phyloP scores from a whole-genome alignment of 1,140 invertebrate genomes.

The Orchestia grillus region DNA sequence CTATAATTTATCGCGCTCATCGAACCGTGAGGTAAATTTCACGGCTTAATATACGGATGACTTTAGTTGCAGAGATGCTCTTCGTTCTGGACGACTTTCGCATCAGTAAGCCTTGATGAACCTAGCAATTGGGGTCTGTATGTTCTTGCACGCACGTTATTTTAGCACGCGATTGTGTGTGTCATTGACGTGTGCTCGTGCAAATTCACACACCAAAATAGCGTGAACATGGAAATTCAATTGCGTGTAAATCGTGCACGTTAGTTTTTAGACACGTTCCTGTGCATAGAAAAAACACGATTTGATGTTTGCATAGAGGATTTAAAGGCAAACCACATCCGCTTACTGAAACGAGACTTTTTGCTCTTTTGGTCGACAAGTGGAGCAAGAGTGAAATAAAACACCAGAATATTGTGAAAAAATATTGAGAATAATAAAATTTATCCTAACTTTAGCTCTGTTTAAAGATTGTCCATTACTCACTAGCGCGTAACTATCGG shows the following conservation, averaged over 20 bases:
- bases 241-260: not conserved
- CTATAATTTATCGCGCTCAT: not conserved
- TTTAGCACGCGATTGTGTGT: not conserved
- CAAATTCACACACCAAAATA: not conserved
- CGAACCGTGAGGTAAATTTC: not conserved
- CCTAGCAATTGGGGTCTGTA: not conserved
- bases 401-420: not conserved
- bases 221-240: not conserved
- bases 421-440: not conserved
- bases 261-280: not conserved
- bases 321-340: not conserved
- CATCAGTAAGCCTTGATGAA: not conserved
- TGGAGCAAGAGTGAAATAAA: not conserved
- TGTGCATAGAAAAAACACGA: not conserved
- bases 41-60: not conserved
- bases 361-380: not conserved
- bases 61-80: not conserved
- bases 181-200: not conserved
- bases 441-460: not conserved
- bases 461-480: not conserved
- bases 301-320: not conserved
- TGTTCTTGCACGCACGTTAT: not conserved
- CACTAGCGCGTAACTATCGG: not conserved
- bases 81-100: not conserved
- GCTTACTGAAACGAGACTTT: not conserved